Evolutionary conservation across 1,140 invertebrate genomes (phyloP).

Genomic region (Orussus abietinus): DNA sequence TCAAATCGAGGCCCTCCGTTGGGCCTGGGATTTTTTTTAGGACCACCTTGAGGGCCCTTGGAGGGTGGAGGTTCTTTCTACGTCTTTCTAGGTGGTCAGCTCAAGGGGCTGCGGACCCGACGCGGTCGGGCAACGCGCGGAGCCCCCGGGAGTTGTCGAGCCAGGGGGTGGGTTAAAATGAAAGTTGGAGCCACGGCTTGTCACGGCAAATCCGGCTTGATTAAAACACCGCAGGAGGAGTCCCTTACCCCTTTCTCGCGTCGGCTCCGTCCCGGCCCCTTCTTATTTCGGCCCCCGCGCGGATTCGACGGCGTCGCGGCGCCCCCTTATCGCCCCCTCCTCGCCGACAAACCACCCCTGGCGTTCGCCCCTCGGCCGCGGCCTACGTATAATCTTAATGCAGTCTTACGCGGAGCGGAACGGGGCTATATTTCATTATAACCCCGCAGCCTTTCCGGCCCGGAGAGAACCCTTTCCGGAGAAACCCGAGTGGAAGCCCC

Average conservation of each 20-base stretch:
- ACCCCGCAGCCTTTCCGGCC: constrained; percentile 47
- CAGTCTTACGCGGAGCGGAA: constrained; percentile 54
- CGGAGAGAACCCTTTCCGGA: constrained; percentile 48
- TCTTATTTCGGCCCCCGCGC: constrained; percentile 18
- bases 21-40: no score
- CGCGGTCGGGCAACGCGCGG: no score
- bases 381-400: constrained; percentile 53
- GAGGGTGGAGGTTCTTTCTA: no score
- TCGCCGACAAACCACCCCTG: constrained; percentile 24
- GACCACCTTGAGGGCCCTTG: no score
- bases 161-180: constrained; percentile 51
- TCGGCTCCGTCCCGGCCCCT: constrained; percentile 17
- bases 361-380: constrained; percentile 41
- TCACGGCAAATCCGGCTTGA: constrained; percentile 55
- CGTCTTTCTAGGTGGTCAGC: no score
- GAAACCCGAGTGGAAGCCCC: no score
- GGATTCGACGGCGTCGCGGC: constrained; percentile 5
- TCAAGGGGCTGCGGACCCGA: no score
- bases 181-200: constrained; percentile 52
- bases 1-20: no score
- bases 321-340: constrained; percentile 26
- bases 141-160: no score
- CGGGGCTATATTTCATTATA: constrained; percentile 55
- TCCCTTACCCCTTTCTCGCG: constrained; percentile 39
- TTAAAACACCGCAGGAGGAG: constrained; percentile 50